phyloP scores from a whole-genome alignment of 2,888 invertebrate genomes.

The Diarsia brunnea region DNA sequence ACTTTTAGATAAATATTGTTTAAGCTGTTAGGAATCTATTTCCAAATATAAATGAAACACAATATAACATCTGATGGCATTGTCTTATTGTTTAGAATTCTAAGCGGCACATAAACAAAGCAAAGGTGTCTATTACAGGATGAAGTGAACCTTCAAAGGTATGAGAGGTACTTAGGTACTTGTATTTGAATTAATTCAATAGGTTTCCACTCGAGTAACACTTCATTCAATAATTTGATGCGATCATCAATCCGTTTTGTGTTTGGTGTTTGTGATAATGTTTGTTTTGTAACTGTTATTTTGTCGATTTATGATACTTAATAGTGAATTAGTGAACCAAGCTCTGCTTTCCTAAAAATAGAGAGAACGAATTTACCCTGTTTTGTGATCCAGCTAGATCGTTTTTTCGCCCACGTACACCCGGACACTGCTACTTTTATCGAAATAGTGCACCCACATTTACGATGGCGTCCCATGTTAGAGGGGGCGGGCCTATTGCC shows the following conservation, averaged over 20 bases:
- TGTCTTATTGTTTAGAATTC: constrained; percentile 11
- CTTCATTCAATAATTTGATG: constrained; percentile 16
- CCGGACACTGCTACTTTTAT: too few relatives aligned
- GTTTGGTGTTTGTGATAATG: not conserved
- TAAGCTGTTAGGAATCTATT: not conserved
- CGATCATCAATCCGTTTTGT: not conserved
- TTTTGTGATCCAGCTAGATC: too few relatives aligned
- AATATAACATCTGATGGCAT: constrained; percentile 4
- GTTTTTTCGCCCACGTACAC: too few relatives aligned
- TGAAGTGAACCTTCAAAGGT: constrained; percentile 25
- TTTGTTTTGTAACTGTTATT: not conserved
- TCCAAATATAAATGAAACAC: constrained; percentile 4
- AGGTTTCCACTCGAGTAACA: not conserved
- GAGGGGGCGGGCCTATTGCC: too few relatives aligned
- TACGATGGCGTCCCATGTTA: too few relatives aligned
- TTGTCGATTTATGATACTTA: not conserved
- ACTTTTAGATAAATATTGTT: too few relatives aligned
- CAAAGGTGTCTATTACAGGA: constrained; percentile 22
- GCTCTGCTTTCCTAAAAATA: too few relatives aligned
- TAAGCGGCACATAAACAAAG: constrained; percentile 27
- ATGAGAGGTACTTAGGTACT: constrained; percentile 2
- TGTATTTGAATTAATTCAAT: constrained; percentile 23
- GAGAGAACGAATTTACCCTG: too few relatives aligned
- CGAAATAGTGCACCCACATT: too few relatives aligned
- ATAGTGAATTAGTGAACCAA: too few relatives aligned